Percentiles rank a stretch among this genome's conserved stretches.
Evolutionary conservation across 1,140 invertebrate species (phyloP).

Genomic region (Galendromus occidentalis): DNA sequence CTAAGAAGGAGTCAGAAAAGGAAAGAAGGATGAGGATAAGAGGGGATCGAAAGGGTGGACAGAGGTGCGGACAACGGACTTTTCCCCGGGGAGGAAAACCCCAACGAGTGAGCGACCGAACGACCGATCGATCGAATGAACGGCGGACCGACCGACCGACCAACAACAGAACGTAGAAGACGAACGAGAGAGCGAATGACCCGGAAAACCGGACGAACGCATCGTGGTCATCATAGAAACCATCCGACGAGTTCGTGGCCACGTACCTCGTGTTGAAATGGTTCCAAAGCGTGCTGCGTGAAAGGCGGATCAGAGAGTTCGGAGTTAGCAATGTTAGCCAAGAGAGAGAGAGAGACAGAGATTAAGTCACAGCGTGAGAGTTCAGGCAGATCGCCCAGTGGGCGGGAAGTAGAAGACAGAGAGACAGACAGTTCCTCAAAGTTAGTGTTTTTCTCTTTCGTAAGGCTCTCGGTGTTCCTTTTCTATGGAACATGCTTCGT

Average conservation of each 20-base stretch:
- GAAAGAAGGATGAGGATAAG: background rate
- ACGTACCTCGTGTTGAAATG: slow-evolving; percentile 23
- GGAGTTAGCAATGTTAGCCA: slow-evolving; percentile 4
- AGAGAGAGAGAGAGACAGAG: no score
- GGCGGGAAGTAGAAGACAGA: slow-evolving; percentile 12
- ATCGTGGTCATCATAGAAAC: no score
- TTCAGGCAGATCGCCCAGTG: background rate
- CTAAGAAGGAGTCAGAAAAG: background rate
- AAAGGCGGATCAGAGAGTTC: background rate
- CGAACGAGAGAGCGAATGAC: background rate
- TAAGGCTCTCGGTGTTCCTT: no score
- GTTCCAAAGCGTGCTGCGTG: slow-evolving; percentile 22
- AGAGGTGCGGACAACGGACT: background rate
- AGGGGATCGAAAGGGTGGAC: slow-evolving; percentile 2
- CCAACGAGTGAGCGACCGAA: background rate
- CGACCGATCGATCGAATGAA: background rate
- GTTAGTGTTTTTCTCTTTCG: no score
- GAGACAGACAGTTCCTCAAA: background rate
- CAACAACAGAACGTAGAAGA: background rate
- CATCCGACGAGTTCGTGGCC: background rate
- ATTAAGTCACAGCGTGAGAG: background rate
- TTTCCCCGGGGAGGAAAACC: background rate
- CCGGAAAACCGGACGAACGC: background rate
- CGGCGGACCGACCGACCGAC: background rate
- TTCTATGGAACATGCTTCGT: no score